Base-by-base conservation (phyloP, 2,797 vertebrate genomes). In the Toxotes lorentzi region DNA sequence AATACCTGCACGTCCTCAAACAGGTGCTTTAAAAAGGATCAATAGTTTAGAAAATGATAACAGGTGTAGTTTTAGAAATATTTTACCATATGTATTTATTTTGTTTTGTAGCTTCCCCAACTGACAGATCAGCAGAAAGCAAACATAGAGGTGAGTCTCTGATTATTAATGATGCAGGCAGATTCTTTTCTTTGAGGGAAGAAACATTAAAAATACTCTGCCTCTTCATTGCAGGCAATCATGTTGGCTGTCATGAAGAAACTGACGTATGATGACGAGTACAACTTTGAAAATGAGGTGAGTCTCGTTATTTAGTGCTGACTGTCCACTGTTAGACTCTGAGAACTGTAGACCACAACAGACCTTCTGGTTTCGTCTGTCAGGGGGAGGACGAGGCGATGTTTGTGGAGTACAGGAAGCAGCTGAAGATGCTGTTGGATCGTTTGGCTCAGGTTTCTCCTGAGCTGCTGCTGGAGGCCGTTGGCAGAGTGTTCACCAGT, bases 251-350 rank as follows among this genome's bases (percentile, higher is more conserved):
- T 99, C 86, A 98, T 99, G 95, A 99, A 98, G 94, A 99, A 99
- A 83, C 93, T 99, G 87, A 99, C 97, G 0, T 99, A 99, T 0
- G 98, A 99, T 77, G 98, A 99, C 82, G 98, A 99, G 90, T 99
- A 99, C 94, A 99, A 99, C 91, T 99, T 99, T 94, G 98, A 99
- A 87, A 99, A 98, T 69, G 98, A 99, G 96, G 98, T 97, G 94
- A 93, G 85, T 32, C 1, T 13, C 1, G 7, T 3, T 2, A 0
- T 2, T 2, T 0, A 0, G 16, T 1, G 43, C 23, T 1, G 16
- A 3, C 2, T 1, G 34, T 24, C 2, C 7, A 7, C n/a, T 0
- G 61, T 45, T 19, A 2, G 0, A 0, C 43, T 11, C 4, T 2
- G 5, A 11, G 14, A 14, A 10, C 2, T 0, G 14, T 3, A 1